phyloP scores from a whole-genome alignment of 2,113 vertebrate genomes.

The Pogona vitticeps region DNA sequence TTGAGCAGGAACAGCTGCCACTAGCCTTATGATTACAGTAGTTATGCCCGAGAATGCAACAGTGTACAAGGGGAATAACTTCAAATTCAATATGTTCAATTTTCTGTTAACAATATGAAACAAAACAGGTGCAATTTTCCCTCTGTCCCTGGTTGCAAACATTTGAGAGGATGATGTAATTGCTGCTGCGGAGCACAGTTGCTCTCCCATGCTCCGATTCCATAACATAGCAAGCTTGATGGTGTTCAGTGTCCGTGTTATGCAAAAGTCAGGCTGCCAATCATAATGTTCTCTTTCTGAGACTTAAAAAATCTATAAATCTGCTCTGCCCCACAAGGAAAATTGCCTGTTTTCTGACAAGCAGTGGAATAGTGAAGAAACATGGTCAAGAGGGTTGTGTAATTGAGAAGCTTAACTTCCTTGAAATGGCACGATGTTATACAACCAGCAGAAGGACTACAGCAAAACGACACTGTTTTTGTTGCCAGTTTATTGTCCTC shows the following conservation, averaged over 20 bases:
- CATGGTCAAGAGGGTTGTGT: not conserved
- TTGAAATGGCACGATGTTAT: not conserved
- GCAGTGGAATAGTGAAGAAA: conserved; percentile 1
- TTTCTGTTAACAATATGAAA: not conserved
- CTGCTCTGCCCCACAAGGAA: not conserved
- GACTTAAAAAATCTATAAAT: conserved; percentile 2
- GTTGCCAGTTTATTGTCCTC: not conserved
- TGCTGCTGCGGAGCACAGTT: not conserved
- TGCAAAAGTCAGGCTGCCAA: not conserved
- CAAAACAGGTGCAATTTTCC: not conserved
- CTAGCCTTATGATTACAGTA: not conserved
- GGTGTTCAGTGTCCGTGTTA: not conserved
- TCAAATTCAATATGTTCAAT: not conserved
- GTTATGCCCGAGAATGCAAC: not conserved
- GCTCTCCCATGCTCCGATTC: not conserved
- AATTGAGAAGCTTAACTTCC: not conserved
- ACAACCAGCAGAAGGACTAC: not conserved
- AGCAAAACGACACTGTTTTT: not conserved
- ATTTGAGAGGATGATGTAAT: not conserved
- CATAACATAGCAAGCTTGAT: not conserved
- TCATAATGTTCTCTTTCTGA: not conserved
- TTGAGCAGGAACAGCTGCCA: not conserved
- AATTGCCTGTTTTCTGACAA: fast-evolving
- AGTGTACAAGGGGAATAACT: not conserved
- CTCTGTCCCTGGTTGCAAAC: not conserved